phyloP scores from a whole-genome alignment of 2,888 invertebrate species.

The Leistus spinibarbis region DNA sequence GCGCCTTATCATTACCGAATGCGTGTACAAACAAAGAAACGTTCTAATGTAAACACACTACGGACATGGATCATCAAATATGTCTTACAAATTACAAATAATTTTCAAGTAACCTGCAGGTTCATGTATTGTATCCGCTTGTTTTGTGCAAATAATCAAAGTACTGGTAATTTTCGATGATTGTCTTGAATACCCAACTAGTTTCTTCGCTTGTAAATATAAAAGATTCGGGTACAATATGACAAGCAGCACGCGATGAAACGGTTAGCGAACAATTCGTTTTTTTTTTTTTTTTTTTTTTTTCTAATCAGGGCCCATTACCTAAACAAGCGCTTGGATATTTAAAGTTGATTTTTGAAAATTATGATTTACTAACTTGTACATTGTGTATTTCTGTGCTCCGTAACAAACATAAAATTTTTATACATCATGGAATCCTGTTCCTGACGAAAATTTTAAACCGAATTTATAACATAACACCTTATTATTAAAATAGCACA shows the following conservation, averaged over 20 bases:
- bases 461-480: no score
- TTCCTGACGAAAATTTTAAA: no score
- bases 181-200: background rate
- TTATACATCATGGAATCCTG: no score
- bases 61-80: background rate
- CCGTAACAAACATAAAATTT: no score
- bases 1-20: background rate
- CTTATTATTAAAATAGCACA: no score
- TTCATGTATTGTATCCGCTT: background rate
- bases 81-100: background rate
- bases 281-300: background rate
- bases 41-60: background rate
- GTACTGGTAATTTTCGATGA: background rate
- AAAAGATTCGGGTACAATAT: background rate
- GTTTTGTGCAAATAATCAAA: background rate
- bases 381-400: no score
- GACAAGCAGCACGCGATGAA: background rate
- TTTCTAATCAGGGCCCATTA: background rate
- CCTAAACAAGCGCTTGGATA: no score
- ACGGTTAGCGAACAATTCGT: background rate
- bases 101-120: background rate
- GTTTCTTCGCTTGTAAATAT: background rate
- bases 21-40: background rate
- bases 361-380: no score
- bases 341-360: no score